A percentile compares a stretch with the other conserved stretches of the same genome.
Conservation (phyloP, 2,888 invertebrate species). For the Tiliacea aurago region DNA sequence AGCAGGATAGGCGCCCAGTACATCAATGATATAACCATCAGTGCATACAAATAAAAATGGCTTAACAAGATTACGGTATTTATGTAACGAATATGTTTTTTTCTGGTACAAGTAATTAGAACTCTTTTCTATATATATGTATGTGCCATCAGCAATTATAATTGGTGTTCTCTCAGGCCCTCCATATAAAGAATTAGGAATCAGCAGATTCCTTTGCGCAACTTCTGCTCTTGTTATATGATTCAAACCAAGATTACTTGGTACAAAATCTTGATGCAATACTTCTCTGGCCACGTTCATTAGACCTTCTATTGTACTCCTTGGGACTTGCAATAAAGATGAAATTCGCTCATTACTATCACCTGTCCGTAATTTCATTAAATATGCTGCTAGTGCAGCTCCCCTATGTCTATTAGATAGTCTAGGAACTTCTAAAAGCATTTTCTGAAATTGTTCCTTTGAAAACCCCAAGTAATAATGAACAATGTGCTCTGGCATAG, state of each 20-base stretch:
- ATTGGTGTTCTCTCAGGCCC: not conserved
- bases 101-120: slow-evolving; percentile 1
- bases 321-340: not conserved
- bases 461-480: not conserved
- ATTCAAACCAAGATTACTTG: no score
- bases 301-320: not conserved
- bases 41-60: not conserved
- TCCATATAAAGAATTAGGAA: slow-evolving; percentile 3
- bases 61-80: not conserved
- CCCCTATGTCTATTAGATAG: not conserved
- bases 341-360: no score
- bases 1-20: not conserved
- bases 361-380: not conserved
- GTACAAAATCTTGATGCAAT: no score
- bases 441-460: slow-evolving; percentile 3
- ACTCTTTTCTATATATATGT: not conserved
- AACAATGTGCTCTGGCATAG: slow-evolving; percentile 3
- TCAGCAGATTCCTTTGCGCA: not conserved
- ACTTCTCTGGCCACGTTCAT: not conserved
- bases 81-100: not conserved
- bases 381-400: not conserved
- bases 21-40: slow-evolving; percentile 1
- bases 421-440: slow-evolving; percentile 4
- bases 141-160: slow-evolving; percentile 1
- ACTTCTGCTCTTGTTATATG: no score